Conservation (phyloP, 1,140 invertebrate species). For the Drepana arcuata region DNA sequence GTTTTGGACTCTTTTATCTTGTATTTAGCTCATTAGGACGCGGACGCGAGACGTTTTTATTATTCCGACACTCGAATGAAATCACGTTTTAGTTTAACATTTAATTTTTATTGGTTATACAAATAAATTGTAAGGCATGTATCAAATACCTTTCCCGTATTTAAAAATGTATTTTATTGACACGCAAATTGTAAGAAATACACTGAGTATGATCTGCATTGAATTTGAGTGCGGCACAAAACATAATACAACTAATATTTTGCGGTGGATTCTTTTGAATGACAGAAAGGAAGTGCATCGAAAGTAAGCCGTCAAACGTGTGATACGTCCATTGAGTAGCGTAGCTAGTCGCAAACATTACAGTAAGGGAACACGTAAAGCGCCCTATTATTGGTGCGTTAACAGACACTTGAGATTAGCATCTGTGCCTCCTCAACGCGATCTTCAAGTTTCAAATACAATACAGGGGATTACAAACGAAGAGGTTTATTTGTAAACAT, state of each 20-base stretch:
- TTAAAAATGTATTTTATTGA: too few species aligned
- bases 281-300: conserved; percentile 45
- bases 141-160: too few species aligned
- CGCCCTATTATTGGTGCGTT: conserved; percentile 59
- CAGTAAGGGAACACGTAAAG: conserved; percentile 49
- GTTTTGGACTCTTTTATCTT: conserved; percentile 58
- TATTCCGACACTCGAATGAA: conserved; percentile 9
- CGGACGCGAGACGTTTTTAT: conserved; percentile 25
- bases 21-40: conserved; percentile 45
- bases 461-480: conserved; percentile 54
- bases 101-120: too few species aligned
- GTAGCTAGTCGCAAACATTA: conserved; percentile 34
- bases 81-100: conserved; percentile 1
- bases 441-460: conserved; percentile 55
- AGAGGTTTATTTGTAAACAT: conserved; percentile 71
- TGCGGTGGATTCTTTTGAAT: conserved; percentile 11
- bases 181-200: too few species aligned
- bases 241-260: conserved; percentile 8
- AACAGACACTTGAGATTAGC: conserved; percentile 71
- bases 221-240: too few species aligned
- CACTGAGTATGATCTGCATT: too few species aligned
- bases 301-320: conserved; percentile 33
- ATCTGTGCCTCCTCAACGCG: conserved; percentile 56
- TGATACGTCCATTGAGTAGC: conserved; percentile 44
- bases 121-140: too few species aligned